Evolutionary conservation across 2,797 vertebrate species (phyloP).

Genomic region (Acestrorhynchus altus): DNA sequence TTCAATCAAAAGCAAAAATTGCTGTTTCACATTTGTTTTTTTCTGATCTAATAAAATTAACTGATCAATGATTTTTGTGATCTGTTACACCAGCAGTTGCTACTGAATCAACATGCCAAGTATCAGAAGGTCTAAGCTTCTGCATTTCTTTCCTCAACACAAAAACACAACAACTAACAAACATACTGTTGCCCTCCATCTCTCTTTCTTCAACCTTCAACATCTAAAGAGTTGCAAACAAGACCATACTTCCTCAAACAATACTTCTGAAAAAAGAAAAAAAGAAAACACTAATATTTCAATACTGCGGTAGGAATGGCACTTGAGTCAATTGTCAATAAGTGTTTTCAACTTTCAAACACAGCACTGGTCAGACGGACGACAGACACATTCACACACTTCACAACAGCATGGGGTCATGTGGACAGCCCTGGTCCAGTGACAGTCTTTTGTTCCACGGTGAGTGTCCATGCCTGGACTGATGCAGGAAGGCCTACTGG

Average conservation of each 20-base stretch:
- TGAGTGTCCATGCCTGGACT: conserved; percentile 2
- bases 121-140: neutral
- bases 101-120: too few species aligned
- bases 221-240: conserved; percentile 42
- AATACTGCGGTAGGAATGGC: conserved; percentile 84
- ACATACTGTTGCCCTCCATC: neutral
- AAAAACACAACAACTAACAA: neutral
- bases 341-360: conserved; percentile 53
- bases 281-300: conserved; percentile 67
- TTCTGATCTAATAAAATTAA: too few species aligned
- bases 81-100: too few species aligned
- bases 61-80: too few species aligned
- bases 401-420: conserved; percentile 84
- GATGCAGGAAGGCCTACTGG: conserved; percentile 78
- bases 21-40: too few species aligned
- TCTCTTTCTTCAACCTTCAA: neutral
- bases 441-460: conserved; percentile 53
- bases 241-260: conserved; percentile 52
- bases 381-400: conserved; percentile 79
- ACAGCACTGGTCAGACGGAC: conserved; percentile 55
- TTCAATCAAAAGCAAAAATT: too few species aligned
- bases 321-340: conserved; percentile 73
- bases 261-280: conserved; percentile 41
- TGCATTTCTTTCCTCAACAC: neutral
- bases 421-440: conserved; percentile 74